Conservation (phyloP, 2,888 invertebrate genomes). For the Ditylenchus weischeri region DNA sequence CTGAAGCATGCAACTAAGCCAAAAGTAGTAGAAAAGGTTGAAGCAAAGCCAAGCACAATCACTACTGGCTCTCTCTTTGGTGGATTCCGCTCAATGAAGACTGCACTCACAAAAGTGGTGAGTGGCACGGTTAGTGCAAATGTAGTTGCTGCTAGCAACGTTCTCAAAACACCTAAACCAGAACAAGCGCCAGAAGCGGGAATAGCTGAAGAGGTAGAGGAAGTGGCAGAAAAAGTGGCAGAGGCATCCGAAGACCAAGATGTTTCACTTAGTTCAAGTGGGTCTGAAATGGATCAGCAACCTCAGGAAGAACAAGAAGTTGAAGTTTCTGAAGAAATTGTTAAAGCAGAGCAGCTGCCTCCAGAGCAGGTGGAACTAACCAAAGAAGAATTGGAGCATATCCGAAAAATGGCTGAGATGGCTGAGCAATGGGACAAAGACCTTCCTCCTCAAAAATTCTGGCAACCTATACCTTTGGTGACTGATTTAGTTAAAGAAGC, state of each 20-base stretch:
- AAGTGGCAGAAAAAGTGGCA: slow-evolving; percentile 10
- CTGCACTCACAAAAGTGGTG: not conserved
- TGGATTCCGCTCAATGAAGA: slow-evolving; percentile 1
- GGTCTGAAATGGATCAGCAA: not conserved
- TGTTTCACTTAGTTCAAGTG: slow-evolving; percentile 3
- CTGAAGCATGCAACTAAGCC: not conserved
- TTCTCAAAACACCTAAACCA: not conserved
- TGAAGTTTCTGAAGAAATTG: too few species aligned
- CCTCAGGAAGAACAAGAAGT: not conserved
- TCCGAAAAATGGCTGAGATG: slow-evolving; percentile 17
- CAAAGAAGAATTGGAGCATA: slow-evolving; percentile 34
- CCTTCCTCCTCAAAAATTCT: not conserved
- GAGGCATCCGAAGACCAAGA: not conserved
- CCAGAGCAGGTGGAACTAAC: slow-evolving; percentile 18
- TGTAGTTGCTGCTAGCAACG: not conserved
- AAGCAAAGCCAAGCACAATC: not conserved
- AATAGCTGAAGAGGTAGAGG: too few species aligned
- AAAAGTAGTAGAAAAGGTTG: slow-evolving; percentile 9
- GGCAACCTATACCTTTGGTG: not conserved
- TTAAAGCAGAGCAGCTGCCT: not conserved
- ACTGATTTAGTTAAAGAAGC: too few species aligned
- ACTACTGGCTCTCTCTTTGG: slow-evolving; percentile 1
- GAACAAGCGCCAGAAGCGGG: slow-evolving; percentile 7
- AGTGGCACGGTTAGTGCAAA: too few species aligned
- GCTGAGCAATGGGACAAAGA: slow-evolving; percentile 4